phyloP scores from a whole-genome alignment of 53 echinoderm and acorn worm genomes.

The Glandiceps talaboti region DNA sequence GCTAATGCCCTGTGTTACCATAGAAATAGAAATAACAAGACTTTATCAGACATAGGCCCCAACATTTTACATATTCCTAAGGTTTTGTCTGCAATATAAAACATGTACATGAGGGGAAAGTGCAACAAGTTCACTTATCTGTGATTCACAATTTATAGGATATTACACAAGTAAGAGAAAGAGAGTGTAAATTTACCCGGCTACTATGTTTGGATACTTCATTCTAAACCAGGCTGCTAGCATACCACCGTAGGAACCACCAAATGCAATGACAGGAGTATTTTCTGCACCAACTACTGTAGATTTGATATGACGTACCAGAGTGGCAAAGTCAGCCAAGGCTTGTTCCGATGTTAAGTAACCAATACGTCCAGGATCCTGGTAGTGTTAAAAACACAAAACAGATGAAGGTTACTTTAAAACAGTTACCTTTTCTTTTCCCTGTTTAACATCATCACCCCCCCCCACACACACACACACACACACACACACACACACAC shows the following conservation, averaged over 20 bases:
- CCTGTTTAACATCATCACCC: no score
- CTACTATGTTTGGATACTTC: constrained; percentile 65
- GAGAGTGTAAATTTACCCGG: constrained; percentile 36
- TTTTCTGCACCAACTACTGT: constrained; percentile 19
- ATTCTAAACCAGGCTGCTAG: constrained; percentile 93
- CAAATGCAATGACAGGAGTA: constrained; percentile 81
- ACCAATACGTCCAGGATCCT: constrained; percentile 33
- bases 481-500: neutral
- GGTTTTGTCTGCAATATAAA: neutral
- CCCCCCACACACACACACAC: neutral
- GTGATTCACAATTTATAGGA: neutral
- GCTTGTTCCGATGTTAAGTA: constrained; percentile 86
- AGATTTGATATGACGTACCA: constrained; percentile 41
- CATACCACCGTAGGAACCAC: constrained; percentile 96
- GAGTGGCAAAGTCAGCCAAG: constrained; percentile 65
- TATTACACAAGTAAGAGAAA: neutral
- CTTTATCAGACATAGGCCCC: no score
- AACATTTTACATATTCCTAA: no score
- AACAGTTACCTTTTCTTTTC: no score
- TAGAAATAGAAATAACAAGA: no score
- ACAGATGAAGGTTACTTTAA: no score
- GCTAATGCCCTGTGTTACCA: constrained; percentile 74
- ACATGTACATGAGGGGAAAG: neutral
- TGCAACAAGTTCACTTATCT: neutral
- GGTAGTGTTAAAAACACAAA: no score